These are phyloP conservation scores for Spodoptera picta DNA, from an alignment of 2,888 invertebrate species.

Conservation along the genomic window DNA sequence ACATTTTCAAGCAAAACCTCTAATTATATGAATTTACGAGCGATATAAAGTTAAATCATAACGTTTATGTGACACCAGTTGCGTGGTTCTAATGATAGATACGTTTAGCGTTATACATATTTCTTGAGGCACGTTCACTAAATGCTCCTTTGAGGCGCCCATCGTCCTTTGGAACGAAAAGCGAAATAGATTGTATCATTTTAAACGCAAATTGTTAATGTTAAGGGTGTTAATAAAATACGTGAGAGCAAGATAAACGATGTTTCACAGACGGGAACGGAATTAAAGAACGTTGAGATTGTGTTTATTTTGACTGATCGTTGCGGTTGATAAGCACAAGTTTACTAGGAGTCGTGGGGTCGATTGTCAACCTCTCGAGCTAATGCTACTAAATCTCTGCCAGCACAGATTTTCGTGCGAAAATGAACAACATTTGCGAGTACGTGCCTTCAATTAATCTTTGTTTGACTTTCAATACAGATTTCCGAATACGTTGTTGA, in stretches of 20 bases:
- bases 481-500: constrained; percentile 26
- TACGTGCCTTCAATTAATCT: constrained; percentile 23
- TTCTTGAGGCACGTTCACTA: constrained; percentile 19
- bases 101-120: constrained; percentile 26
- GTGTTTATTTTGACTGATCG: not conserved
- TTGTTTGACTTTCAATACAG: constrained; percentile 5
- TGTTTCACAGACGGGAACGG: constrained; percentile 18
- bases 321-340: no score
- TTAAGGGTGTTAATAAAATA: constrained; percentile 30
- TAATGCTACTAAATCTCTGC: no score
- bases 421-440: constrained; percentile 16
- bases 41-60: constrained; percentile 54
- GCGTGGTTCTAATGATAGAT: constrained; percentile 48
- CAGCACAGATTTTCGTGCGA: not conserved
- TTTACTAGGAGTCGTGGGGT: no score
- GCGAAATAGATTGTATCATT: constrained; percentile 25
- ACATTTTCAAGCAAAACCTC: constrained; percentile 41
- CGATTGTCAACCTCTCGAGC: no score
- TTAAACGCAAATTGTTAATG: constrained; percentile 28
- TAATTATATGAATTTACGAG: constrained; percentile 54
- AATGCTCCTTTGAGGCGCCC: constrained; percentile 17
- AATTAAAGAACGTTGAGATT: constrained; percentile 13
- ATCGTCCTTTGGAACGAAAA: constrained; percentile 12
- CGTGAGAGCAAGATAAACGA: constrained; percentile 23
- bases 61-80: constrained; percentile 56